Evolutionary conservation across 2,888 invertebrate genomes (phyloP), one percentile per base, ranked within the genome.

Genomic region (Sinotaia quadrata): DNA sequence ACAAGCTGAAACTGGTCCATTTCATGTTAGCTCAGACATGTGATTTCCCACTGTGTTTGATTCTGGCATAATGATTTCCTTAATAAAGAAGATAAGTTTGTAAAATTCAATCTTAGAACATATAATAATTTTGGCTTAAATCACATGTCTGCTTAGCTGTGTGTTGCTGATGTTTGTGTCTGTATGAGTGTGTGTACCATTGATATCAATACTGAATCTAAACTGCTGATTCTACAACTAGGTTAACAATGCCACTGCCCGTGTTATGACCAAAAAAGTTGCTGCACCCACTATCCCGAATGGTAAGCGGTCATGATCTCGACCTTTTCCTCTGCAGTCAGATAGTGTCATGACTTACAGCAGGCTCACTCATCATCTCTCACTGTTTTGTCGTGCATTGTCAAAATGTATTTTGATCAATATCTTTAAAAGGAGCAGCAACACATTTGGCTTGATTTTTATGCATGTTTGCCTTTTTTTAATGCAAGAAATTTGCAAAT

Each of bases 241-340:
- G 97, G 97, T 98, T 89, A 98, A 98, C 93, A 98, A 98, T 91
- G 98, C 98, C 84, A 98, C 98, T 85, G 98, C 98, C 87, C 92
- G 98, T 91, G 97, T 98, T 90, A 98, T 98, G 93, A 98, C 98
- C 88, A 97, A 97, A 93, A 98, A 98, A 82, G 81, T 80, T 77
- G 80, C 82, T 74, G 79, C 81, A 75, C 84, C 85, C 77, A 81
- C 83, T 73, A 79, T 85, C 75, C 82, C 84, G 76, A 84, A 83
- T 82, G 85, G 85, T 85, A 82, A 83, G 85, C 78, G 73, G 63
- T 71, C 62, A 62, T 33, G 36, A 21, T 18, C n/a, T 7, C 27
- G 41, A 37, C 33, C 18, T 15, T 15, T 27, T 36, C 27, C 10
- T 65, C 33, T 29, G 56, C 56, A 37, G 33, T 29, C 52, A 65